Percentiles rank a stretch among this genome's conserved stretches.
Conservation (phyloP, 2,113 vertebrate species). For the Psilopogon haemacephalus region DNA sequence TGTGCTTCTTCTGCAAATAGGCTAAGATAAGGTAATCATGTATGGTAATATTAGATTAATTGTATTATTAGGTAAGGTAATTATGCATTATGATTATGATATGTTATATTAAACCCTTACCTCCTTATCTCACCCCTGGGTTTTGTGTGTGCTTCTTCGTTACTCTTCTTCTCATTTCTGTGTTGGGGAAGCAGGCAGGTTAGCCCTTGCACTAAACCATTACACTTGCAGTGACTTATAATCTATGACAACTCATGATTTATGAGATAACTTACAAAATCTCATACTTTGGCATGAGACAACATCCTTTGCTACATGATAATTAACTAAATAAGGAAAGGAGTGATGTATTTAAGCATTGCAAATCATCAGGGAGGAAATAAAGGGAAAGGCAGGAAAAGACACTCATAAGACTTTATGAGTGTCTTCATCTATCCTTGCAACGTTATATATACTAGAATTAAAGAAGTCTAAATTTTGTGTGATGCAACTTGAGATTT, state of each 20-base stretch:
- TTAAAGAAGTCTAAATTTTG: neutral
- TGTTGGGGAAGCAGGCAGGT: no score
- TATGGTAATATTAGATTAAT: no score
- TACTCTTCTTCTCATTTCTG: no score
- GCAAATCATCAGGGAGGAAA: neutral
- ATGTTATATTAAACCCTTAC: no score
- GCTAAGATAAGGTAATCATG: no score
- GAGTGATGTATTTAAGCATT: neutral
- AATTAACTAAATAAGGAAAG: neutral
- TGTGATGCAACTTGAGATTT: neutral
- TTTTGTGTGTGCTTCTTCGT: no score
- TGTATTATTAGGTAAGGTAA: no score
- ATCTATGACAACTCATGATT: neutral
- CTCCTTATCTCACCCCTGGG: no score
- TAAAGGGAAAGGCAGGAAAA: neutral
- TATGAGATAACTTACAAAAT: slow-evolving; percentile 11
- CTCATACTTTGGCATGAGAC: neutral
- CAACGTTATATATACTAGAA: neutral
- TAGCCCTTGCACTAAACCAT: no score
- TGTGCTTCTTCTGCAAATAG: no score
- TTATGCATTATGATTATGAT: no score
- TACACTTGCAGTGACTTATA: neutral
- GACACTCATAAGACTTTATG: neutral
- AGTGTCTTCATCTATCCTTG: neutral
- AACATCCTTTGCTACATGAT: neutral